phyloP scores from a whole-genome alignment of 1,140 invertebrate genomes.

The Sminthurides bifidus region DNA sequence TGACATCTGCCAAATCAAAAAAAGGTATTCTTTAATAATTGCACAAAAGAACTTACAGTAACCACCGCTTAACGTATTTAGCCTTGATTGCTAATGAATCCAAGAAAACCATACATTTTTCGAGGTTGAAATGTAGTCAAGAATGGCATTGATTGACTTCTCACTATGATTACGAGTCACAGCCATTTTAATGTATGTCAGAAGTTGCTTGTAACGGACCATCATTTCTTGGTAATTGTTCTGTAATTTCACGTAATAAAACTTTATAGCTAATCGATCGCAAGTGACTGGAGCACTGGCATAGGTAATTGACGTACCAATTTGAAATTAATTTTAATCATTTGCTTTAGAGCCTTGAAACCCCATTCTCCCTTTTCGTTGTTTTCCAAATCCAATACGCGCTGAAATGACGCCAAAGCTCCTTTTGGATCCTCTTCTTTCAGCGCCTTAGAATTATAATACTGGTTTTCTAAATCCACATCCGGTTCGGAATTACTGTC shows the following conservation, averaged over 20 bases:
- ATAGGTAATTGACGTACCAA: slow-evolving; percentile 48
- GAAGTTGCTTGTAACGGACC: slow-evolving; percentile 85
- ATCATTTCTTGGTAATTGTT: slow-evolving; percentile 95
- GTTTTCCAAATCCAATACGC: slow-evolving; percentile 87
- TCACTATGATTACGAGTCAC: slow-evolving; percentile 99
- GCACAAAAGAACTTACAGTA: slow-evolving; percentile 2
- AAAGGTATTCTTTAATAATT: slow-evolving; percentile 1
- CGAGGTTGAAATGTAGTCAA: slow-evolving; percentile 98
- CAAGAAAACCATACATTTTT: slow-evolving; percentile 66
- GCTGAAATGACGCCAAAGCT: slow-evolving; percentile 89
- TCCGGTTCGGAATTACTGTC: slow-evolving; percentile 96
- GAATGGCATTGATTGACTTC: slow-evolving; percentile 98
- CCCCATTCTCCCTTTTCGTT: slow-evolving; percentile 99
- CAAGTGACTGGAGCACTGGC: background rate
- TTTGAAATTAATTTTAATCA: slow-evolving; percentile 99
- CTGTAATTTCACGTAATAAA: slow-evolving; percentile 40
- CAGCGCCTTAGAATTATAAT: slow-evolving; percentile 97
- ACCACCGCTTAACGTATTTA: background rate
- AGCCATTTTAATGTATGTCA: slow-evolving; percentile 96
- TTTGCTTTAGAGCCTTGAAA: slow-evolving; percentile 99
- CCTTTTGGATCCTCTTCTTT: slow-evolving; percentile 93
- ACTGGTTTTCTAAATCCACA: slow-evolving; percentile 98
- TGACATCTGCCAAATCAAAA: slow-evolving; percentile 64
- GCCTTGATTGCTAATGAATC: background rate
- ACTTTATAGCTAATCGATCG: background rate